Base-by-base conservation (phyloP, 2,888 invertebrate genomes). In the Amiota communis region DNA sequence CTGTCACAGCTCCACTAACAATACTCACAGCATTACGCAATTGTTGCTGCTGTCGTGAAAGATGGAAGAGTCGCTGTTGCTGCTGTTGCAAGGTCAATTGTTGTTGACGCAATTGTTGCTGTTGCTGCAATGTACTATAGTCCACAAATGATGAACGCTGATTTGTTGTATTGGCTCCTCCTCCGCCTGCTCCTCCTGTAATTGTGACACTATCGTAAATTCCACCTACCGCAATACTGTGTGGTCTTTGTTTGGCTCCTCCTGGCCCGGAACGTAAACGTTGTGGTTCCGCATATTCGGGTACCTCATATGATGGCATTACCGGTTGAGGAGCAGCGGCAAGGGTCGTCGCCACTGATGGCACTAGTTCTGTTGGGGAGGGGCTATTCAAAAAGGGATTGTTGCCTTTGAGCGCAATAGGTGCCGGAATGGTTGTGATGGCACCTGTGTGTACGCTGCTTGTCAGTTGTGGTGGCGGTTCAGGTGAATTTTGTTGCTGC, bases 211-310 rank as follows among this genome's bases (percentile, higher is more conserved):
- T 15, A 17, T 70, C 57, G 46, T 57, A 56, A 15, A 20, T 56
- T 11, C 46, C 12, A 11, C 70, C 89, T 48, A 91, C 90, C 76
- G 93, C 93, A 80, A 93, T 92, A 82, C 93, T 93, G 87, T 92
- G 93, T 56, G 93, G 93, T 23, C 93, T 82, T 63, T 83, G 86
- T 69, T 93, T 84, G 53, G 51, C 67, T 36, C 63, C 17, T 11
- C 20, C 63, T 13, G 23, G n/a, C 65, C 86, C 78, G 12, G 85
- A 84, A 53, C 88, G 88, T 77, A 88, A 76, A 71, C 88, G 85
- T 73, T 84, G 85, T 0, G 88, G 88, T 69, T 88, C 88, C 6
- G 88, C 88, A 75, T 88, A 88, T 47, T 88, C 88, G 57, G 87
- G 87, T 77, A 87, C 80, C 75, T 87, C 87, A 17, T 86, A 81